Percentiles rank a stretch among this genome's conserved stretches.
Evolutionary conservation across 2,797 vertebrate genomes (phyloP).

Genomic region (Anguilla obscura): DNA sequence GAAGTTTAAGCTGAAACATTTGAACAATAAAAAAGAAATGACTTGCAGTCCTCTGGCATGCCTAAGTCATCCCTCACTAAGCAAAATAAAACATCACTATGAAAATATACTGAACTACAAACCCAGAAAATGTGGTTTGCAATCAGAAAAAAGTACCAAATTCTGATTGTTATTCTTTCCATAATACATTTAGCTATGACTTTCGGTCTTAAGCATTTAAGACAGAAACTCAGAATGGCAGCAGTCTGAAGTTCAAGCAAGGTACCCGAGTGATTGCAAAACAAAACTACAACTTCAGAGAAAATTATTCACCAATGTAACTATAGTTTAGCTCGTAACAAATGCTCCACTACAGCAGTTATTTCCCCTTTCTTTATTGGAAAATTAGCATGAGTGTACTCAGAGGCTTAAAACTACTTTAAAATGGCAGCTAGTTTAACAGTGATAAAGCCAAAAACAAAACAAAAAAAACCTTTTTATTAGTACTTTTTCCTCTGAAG

Average conservation of each 20-base stretch:
- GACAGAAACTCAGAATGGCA: not conserved
- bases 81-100: constrained; percentile 41
- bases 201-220: constrained; percentile 17
- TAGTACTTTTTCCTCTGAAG: constrained; percentile 49
- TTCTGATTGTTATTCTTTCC: constrained; percentile 28
- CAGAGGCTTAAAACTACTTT: constrained; percentile 43
- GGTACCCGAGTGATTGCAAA: not conserved
- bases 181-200: constrained; percentile 22
- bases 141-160: constrained; percentile 28
- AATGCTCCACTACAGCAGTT: constrained; percentile 46
- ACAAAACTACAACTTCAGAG: constrained; percentile 50
- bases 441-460: constrained; percentile 52
- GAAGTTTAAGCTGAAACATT: constrained; percentile 42
- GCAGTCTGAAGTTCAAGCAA: not conserved
- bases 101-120: constrained; percentile 57
- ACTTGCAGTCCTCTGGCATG: constrained; percentile 47
- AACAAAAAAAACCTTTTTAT: not conserved
- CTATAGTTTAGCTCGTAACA: constrained; percentile 45
- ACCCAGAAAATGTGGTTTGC: constrained; percentile 26
- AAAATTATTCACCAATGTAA: constrained; percentile 59
- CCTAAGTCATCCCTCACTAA: constrained; percentile 60
- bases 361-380: constrained; percentile 43
- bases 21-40: constrained; percentile 46
- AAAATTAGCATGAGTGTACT: constrained; percentile 43
- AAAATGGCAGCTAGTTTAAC: constrained; percentile 37